phyloP scores from a whole-genome alignment of 2,797 vertebrate species.

The Scomberomorus guttatus region DNA sequence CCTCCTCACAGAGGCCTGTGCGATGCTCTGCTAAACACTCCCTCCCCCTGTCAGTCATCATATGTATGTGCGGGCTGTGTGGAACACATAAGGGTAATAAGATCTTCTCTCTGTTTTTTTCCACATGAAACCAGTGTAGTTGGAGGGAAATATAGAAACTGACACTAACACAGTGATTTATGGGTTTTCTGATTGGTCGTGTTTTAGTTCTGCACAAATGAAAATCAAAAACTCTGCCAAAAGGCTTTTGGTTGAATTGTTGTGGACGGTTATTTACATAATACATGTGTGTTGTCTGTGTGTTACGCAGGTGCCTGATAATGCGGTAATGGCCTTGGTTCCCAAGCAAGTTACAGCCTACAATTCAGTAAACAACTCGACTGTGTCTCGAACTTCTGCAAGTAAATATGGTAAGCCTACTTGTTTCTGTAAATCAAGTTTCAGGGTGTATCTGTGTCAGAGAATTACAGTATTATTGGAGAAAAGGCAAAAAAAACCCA shows the following conservation, averaged over 20 bases:
- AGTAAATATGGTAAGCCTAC: slow-evolving; percentile 94
- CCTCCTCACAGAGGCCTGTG: slow-evolving; percentile 49
- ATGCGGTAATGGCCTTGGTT: slow-evolving; percentile 95
- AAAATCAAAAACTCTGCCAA: slow-evolving; percentile 25
- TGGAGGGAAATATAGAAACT: slow-evolving; percentile 59
- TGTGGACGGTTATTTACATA: slow-evolving; percentile 41
- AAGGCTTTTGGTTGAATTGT: slow-evolving; percentile 13
- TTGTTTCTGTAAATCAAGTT: not conserved
- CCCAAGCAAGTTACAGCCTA: slow-evolving; percentile 99
- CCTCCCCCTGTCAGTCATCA: slow-evolving; percentile 67
- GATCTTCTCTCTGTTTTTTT: slow-evolving; percentile 58
- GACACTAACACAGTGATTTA: slow-evolving; percentile 48
- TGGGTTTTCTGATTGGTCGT: slow-evolving; percentile 45
- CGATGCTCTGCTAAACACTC: slow-evolving; percentile 50
- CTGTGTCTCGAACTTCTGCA: slow-evolving; percentile 95
- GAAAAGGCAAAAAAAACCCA: not conserved
- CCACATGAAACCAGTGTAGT: slow-evolving; percentile 58
- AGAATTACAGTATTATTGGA: not conserved
- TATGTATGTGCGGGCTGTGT: slow-evolving; percentile 64
- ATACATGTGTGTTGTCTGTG: slow-evolving; percentile 28
- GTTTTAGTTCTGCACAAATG: slow-evolving; percentile 39
- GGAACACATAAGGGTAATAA: slow-evolving; percentile 65
- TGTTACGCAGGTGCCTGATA: slow-evolving; percentile 91
- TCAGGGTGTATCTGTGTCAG: not conserved
- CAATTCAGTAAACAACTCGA: slow-evolving; percentile 98